Evolutionary conservation across 2,797 vertebrate genomes (phyloP).

Genomic region (Notoglanidium macrostoma): DNA sequence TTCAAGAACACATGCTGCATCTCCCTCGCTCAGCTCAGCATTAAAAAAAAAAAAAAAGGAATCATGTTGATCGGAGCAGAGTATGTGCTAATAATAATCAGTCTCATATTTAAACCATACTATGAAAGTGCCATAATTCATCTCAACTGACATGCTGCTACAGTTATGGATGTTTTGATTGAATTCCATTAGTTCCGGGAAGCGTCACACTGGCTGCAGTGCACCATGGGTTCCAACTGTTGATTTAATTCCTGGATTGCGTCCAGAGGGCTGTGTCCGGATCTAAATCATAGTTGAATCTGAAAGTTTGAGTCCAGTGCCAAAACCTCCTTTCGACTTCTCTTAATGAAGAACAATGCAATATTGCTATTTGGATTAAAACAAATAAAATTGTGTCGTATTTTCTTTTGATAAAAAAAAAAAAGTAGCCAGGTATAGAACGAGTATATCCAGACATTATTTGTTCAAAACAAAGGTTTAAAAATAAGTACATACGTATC

Average conservation of each 20-base stretch:
- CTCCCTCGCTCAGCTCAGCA: background rate
- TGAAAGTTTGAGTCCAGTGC: background rate
- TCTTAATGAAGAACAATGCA: background rate
- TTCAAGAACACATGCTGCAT: background rate
- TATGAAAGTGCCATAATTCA: constrained; percentile 19
- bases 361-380: background rate
- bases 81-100: constrained; percentile 20
- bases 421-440: background rate
- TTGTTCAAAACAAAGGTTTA: background rate
- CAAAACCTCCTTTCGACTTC: background rate
- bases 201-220: background rate
- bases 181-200: background rate
- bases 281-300: constrained; percentile 6
- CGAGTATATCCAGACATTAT: background rate
- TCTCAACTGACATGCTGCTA: constrained; percentile 7
- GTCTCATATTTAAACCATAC: constrained; percentile 6
- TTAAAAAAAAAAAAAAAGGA: background rate
- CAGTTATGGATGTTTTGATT: constrained; percentile 14
- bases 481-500: background rate
- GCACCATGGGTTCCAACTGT: background rate
- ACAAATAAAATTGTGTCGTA: background rate
- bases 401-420: background rate
- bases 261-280: background rate
- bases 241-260: constrained; percentile 8
- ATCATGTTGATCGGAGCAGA: constrained; percentile 1